Evolutionary conservation across 2,797 vertebrate genomes (phyloP), one percentile per base, ranked within the genome.

Genomic region (Phyllotis vaccarum): DNA sequence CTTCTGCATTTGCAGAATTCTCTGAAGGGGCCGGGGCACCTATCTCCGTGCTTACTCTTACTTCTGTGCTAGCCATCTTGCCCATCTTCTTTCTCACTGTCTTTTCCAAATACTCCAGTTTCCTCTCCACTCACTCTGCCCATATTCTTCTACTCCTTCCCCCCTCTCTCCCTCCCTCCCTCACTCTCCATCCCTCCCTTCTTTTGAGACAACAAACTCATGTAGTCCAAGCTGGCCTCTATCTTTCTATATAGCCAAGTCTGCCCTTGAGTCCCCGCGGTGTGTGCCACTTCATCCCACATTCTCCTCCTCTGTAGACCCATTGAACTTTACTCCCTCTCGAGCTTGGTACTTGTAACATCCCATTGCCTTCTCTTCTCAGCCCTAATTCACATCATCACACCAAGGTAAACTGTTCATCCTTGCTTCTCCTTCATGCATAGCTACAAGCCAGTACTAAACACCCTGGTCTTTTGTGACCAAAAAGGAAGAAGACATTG

Each of bases 1-100:
- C 56, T 82, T 83, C 93, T 92, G 93, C 93, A 93, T 98, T 94
- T 96, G 95, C 93, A 97, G 97, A 95, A 96, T 91, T 95, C 90
- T 94, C 96, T 72, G 6, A 97, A 96, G 97, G 96, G 94, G 91
- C 92, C 66, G 1, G 46, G 14, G 0, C 31, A 49, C 40, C 86
- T 40, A n/a, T 76, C 37, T 0, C 66, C 56, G 78, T 12, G 0
- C 54, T 21, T 27, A 40, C 52, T 19, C 78, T 78, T 64, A 66
- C 64, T 52, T n/a, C 34, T 56, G 6, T 21, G 6, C 85, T 74
- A 62, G 66, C 68, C 12, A 0, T 5, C 37, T 96, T 72, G 46
- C 87, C 70, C 12, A 66, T 66, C 94, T 12, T 2, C 66, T 76
- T 24, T 56, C n/a, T 60, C 17, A 8, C 22, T 34, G 1, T 34